Evolutionary conservation across 2,888 invertebrate genomes (phyloP).

Genomic region (Clunio marinus): DNA sequence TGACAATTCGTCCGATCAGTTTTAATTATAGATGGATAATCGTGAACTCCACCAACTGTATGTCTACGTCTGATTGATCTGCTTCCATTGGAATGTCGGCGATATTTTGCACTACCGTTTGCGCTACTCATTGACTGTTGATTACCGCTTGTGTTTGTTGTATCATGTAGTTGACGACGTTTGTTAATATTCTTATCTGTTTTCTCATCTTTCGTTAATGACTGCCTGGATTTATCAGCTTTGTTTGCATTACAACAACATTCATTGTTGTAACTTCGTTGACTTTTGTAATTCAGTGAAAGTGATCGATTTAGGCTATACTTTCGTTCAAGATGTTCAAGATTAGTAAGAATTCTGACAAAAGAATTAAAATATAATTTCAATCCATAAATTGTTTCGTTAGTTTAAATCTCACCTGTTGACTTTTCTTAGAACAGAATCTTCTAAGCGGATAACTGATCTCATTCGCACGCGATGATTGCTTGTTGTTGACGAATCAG

Average conservation of each 20-base stretch:
- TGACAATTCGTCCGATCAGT: conserved; percentile 28
- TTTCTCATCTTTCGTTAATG: conserved; percentile 67
- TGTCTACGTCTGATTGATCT: conserved; percentile 75
- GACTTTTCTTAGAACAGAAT: conserved; percentile 33
- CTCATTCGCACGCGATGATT: conserved; percentile 18
- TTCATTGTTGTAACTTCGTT: conserved; percentile 37
- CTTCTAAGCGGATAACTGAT: conserved; percentile 33
- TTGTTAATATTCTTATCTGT: conserved; percentile 76
- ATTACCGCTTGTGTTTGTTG: conserved; percentile 32
- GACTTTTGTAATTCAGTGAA: conserved; percentile 41
- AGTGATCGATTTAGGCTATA: conserved; percentile 41
- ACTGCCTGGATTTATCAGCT: conserved; percentile 41
- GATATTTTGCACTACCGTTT: conserved; percentile 44
- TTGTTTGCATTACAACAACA: conserved; percentile 43
- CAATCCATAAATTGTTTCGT: background rate
- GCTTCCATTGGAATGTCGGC: conserved; percentile 31
- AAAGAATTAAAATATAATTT: background rate
- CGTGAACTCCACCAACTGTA: conserved; percentile 91
- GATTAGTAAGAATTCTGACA: conserved; percentile 39
- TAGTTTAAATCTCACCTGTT: conserved; percentile 32
- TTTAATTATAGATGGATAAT: conserved; percentile 52
- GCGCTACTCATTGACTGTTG: conserved; percentile 1
- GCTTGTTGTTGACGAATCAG: conserved; percentile 40
- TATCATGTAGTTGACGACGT: conserved; percentile 58
- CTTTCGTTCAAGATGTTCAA: conserved; percentile 40